Percentiles rank a stretch among this genome's conserved stretches.
phyloP scores from a whole-genome alignment of 2,888 invertebrate species.

The Caenorhabditis virilis region DNA sequence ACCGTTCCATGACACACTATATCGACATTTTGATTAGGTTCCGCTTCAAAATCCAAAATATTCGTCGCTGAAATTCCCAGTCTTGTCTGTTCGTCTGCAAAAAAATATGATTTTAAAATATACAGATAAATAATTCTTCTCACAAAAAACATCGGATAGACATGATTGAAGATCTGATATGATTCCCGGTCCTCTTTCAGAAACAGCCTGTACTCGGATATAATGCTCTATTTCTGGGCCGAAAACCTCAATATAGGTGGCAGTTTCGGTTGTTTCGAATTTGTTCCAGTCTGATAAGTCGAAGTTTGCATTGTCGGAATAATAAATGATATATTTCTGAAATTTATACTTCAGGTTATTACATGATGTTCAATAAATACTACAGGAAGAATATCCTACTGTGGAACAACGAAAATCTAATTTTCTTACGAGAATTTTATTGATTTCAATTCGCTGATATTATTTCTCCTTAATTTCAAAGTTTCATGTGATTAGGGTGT shows the following conservation, averaged over 20 bases:
- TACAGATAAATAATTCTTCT: conserved; percentile 11
- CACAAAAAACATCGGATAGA: conserved; percentile 37
- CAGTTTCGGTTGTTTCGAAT: conserved; percentile 34
- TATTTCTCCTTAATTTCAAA: too few relatives aligned
- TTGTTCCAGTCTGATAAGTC: conserved; percentile 47
- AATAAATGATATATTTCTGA: conserved; percentile 49
- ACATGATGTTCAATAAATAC: too few relatives aligned
- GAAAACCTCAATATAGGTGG: conserved; percentile 17
- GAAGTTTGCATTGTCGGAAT: conserved; percentile 28
- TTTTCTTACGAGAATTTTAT: too few relatives aligned
- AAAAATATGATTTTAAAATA: not conserved
- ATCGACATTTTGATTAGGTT: conserved; percentile 39
- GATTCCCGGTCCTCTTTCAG: conserved; percentile 40
- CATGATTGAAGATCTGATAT: conserved; percentile 36
- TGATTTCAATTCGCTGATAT: too few relatives aligned
- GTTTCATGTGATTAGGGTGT: too few relatives aligned
- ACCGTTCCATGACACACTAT: conserved; percentile 36
- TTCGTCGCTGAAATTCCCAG: conserved; percentile 26
- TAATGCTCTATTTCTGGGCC: conserved; percentile 22
- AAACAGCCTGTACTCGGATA: conserved; percentile 41
- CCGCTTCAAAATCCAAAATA: conserved; percentile 29
- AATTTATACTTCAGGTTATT: too few relatives aligned
- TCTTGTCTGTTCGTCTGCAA: conserved; percentile 36
- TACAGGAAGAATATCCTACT: too few relatives aligned
- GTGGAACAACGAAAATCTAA: too few relatives aligned